Evolutionary conservation across 1,140 invertebrate genomes (phyloP).

Genomic region (Leptestheria dahalacensis): DNA sequence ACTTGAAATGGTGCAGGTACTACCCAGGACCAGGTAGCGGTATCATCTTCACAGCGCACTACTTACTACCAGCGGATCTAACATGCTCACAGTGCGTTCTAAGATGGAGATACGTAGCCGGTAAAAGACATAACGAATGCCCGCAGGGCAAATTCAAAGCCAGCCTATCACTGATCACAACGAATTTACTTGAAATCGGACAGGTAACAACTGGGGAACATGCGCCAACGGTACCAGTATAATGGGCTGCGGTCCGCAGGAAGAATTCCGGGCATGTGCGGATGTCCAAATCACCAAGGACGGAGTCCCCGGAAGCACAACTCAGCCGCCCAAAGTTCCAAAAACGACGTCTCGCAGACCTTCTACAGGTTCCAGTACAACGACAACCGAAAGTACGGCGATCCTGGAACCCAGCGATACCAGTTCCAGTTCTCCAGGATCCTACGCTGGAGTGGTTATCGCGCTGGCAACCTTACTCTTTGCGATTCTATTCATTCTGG

Average conservation of each 20-base stretch:
- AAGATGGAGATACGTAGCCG: slow-evolving; percentile 64
- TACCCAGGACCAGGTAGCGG: slow-evolving; percentile 56
- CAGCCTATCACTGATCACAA: too few species aligned
- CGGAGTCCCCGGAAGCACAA: not conserved
- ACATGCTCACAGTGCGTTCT: slow-evolving; percentile 61
- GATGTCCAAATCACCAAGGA: slow-evolving; percentile 51
- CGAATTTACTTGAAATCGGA: too few species aligned
- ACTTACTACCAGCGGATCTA: slow-evolving; percentile 45
- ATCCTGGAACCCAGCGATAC: not conserved
- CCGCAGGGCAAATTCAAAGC: too few species aligned
- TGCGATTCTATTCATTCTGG: slow-evolving; percentile 10
- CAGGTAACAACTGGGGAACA: slow-evolving; percentile 21
- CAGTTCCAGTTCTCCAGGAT: slow-evolving; percentile 1
- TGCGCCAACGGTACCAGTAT: slow-evolving; percentile 32
- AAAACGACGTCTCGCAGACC: not conserved
- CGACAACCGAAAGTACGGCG: not conserved
- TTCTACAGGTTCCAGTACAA: not conserved
- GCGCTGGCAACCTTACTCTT: slow-evolving; percentile 9
- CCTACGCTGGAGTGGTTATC: slow-evolving; percentile 11
- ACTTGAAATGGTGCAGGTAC: slow-evolving; percentile 30
- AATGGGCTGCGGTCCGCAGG: slow-evolving; percentile 67
- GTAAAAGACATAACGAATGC: too few species aligned
- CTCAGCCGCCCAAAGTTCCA: not conserved
- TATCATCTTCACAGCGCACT: slow-evolving; percentile 56
- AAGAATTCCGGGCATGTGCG: slow-evolving; percentile 71